Evolutionary conservation across 30 jellyfish, hydroid and myxozoan genomes (phyloP).

Genomic region (Aurelia sp.): DNA sequence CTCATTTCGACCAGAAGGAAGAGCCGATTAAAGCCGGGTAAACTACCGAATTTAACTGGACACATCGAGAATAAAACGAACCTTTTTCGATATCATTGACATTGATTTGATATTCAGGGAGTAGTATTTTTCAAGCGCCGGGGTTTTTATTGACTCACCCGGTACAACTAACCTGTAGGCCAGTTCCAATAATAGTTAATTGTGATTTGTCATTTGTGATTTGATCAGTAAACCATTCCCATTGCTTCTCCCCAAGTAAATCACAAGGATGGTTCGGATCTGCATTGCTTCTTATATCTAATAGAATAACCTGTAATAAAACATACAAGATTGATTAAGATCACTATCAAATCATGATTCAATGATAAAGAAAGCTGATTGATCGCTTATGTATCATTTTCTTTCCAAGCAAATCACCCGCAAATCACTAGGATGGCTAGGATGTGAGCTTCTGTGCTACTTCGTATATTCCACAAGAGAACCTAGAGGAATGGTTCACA

Average conservation of each 20-base stretch:
- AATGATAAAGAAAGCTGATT: too few relatives aligned
- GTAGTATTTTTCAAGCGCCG: too few relatives aligned
- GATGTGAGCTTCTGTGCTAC: constrained; percentile 80
- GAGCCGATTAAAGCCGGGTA: too few relatives aligned
- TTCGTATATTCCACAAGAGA: constrained; percentile 83
- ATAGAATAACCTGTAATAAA: constrained; percentile 66
- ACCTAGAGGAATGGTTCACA: constrained; percentile 28
- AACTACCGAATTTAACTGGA: too few relatives aligned
- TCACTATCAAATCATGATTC: too few relatives aligned
- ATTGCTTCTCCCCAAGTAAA: constrained; percentile 88
- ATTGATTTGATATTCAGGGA: too few relatives aligned
- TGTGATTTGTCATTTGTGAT: constrained; percentile 61
- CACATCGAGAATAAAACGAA: too few relatives aligned
- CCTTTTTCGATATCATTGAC: too few relatives aligned
- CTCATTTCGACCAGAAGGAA: too few relatives aligned
- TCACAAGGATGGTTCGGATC: constrained; percentile 87
- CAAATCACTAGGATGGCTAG: constrained; percentile 82
- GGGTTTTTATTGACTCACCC: too few relatives aligned
- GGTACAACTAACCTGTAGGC: constrained; percentile 75
- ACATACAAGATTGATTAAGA: too few relatives aligned
- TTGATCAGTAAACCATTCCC: constrained; percentile 90
- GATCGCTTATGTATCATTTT: too few relatives aligned
- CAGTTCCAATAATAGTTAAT: constrained; percentile 83
- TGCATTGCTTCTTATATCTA: constrained; percentile 91
- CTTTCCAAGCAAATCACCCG: constrained; percentile 92